These are phyloP conservation scores for Paratrypauchen microcephalus DNA, from an alignment of 2,797 vertebrate species.

Conservation along the genomic window DNA sequence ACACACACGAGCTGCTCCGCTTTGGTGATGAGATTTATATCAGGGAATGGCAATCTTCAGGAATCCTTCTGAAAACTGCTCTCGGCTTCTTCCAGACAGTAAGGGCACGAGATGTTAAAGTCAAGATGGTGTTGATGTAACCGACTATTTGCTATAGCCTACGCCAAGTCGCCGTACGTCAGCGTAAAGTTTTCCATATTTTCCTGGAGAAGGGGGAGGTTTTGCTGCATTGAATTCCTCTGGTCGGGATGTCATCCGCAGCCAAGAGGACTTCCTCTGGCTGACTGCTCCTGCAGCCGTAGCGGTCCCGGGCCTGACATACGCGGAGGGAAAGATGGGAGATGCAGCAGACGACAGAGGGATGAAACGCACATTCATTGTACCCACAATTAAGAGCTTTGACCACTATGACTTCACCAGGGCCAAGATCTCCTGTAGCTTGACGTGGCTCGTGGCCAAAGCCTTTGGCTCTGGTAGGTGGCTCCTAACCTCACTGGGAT, in stretches of 20 bases:
- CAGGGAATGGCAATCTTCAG: slow-evolving; percentile 63
- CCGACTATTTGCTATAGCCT: not conserved
- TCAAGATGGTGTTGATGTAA: slow-evolving; percentile 46
- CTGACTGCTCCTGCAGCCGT: slow-evolving; percentile 57
- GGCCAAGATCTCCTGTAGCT: slow-evolving; percentile 92
- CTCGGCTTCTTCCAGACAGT: slow-evolving; percentile 19
- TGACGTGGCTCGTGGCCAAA: slow-evolving; percentile 98
- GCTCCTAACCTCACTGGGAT: slow-evolving; percentile 32
- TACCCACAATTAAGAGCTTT: slow-evolving; percentile 91
- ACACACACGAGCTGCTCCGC: slow-evolving; percentile 35
- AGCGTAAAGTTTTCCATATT: slow-evolving; percentile 42
- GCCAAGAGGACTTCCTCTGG: slow-evolving; percentile 54
- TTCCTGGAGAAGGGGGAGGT: slow-evolving; percentile 26
- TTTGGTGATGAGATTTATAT: slow-evolving; percentile 45
- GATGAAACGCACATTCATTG: slow-evolving; percentile 89
- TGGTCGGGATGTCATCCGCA: slow-evolving; percentile 62
- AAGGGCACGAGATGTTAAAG: slow-evolving; percentile 16
- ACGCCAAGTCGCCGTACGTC: slow-evolving; percentile 32
- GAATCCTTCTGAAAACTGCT: slow-evolving; percentile 52
- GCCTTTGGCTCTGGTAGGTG: slow-evolving; percentile 96
- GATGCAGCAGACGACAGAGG: slow-evolving; percentile 83
- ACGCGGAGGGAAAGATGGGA: slow-evolving; percentile 78
- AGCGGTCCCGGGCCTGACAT: slow-evolving; percentile 21
- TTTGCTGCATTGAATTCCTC: slow-evolving; percentile 73
- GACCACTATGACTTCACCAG: slow-evolving; percentile 95